phyloP scores from a whole-genome alignment of 2,113 vertebrate genomes.

The Tragelaphus strepsiceros region DNA sequence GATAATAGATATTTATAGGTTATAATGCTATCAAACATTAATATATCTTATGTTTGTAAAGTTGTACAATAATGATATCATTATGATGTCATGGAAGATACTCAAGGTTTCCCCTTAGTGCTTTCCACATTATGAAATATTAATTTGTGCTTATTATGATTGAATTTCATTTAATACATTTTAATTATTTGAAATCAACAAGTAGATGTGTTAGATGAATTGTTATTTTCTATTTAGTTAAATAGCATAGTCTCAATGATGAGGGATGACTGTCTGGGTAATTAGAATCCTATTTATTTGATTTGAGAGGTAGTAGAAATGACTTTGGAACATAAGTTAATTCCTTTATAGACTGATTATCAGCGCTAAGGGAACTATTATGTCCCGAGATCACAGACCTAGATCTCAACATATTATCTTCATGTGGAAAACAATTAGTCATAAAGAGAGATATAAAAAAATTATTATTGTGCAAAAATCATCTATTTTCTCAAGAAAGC shows the following conservation, averaged over 20 bases:
- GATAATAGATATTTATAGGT: background rate
- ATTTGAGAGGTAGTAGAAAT: background rate
- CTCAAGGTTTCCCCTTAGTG: background rate
- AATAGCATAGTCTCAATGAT: background rate
- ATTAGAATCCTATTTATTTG: background rate
- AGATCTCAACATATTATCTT: background rate
- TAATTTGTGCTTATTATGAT: background rate
- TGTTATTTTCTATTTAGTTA: background rate
- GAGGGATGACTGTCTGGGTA: background rate
- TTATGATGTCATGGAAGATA: background rate
- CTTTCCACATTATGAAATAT: background rate
- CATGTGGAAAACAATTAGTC: background rate
- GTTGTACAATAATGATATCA: background rate
- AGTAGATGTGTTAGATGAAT: background rate
- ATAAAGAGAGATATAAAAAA: background rate
- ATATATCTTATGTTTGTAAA: background rate
- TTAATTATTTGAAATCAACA: background rate
- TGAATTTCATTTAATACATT: slow-evolving; percentile 1
- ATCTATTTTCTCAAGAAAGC: background rate
- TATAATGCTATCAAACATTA: background rate
- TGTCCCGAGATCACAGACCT: background rate
- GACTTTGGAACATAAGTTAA: background rate
- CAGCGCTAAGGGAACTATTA: background rate
- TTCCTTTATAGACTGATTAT: background rate
- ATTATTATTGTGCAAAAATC: background rate